A percentile compares a stretch with the other conserved stretches of the same genome.
These are phyloP conservation scores for Boulengeromyrus knoepffleri DNA, from an alignment of 2,113 vertebrate genomes.

Conservation along the genomic window DNA sequence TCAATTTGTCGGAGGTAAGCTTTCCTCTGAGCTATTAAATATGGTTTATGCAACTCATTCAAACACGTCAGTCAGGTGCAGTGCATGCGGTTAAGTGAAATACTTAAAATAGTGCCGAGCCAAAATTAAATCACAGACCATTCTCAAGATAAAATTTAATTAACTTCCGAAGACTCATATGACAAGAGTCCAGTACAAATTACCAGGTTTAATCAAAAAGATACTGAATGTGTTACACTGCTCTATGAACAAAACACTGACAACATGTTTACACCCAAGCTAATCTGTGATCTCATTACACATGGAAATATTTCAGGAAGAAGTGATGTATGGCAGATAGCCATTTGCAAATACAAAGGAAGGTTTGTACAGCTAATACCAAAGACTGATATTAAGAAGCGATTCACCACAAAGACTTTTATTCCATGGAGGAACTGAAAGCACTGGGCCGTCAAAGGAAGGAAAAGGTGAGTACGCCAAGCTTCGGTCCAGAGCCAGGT, in stretches of 20 bases:
- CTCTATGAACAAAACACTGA: not conserved
- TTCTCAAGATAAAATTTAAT: not conserved
- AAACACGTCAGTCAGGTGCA: not conserved
- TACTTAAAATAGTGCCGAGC: not conserved
- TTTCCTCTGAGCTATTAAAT: not conserved
- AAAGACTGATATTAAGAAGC: not conserved
- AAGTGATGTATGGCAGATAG: not conserved
- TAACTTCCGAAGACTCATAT: not conserved
- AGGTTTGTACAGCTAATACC: not conserved
- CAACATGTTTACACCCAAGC: not conserved
- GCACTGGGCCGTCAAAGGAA: not conserved
- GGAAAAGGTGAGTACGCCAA: conserved; percentile 36
- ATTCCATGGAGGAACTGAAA: not conserved
- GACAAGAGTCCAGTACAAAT: not conserved
- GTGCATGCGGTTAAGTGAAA: conserved; percentile 13
- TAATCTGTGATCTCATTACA: not conserved
- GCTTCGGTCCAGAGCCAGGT: conserved; percentile 7
- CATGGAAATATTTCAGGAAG: not conserved
- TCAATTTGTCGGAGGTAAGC: conserved; percentile 3
- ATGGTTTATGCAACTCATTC: not conserved
- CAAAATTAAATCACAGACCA: not conserved
- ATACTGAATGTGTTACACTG: not conserved
- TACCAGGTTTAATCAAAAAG: not conserved
- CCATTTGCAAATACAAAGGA: not conserved
- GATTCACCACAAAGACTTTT: not conserved